phyloP scores from a whole-genome alignment of 2,888 invertebrate species.

The Clusia tigrina region DNA sequence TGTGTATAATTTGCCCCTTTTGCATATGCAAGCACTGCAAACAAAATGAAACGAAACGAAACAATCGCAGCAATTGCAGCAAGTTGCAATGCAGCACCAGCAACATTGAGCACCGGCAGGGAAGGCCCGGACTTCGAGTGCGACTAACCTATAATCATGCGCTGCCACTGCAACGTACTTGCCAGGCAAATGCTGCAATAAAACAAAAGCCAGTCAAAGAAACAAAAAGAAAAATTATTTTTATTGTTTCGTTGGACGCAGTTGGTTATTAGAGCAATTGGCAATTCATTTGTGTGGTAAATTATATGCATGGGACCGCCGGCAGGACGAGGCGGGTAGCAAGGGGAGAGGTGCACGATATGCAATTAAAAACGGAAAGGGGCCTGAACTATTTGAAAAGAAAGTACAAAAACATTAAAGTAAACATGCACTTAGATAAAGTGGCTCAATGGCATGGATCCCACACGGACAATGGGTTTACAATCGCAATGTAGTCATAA shows the following conservation, averaged over 20 bases:
- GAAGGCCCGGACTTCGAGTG: neutral
- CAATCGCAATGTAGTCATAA: no score
- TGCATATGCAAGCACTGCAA: neutral
- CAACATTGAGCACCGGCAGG: neutral
- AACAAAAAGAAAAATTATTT: conserved; percentile 22
- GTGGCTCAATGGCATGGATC: neutral
- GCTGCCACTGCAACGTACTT: conserved; percentile 16
- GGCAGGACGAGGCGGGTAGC: neutral
- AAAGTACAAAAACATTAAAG: neutral
- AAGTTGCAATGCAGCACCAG: neutral
- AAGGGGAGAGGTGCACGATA: neutral
- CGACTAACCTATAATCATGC: conserved; percentile 34
- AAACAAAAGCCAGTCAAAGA: conserved; percentile 28
- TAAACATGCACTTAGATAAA: neutral
- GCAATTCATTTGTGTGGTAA: conserved; percentile 30
- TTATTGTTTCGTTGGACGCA: conserved; percentile 25
- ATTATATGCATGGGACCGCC: neutral
- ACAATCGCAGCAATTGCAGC: neutral
- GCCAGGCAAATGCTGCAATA: conserved; percentile 10
- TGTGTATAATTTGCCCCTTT: neutral
- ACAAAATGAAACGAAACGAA: neutral
- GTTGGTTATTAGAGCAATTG: conserved; percentile 26
- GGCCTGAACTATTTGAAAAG: neutral
- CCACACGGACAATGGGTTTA: neutral
- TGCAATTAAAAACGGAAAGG: neutral